A percentile compares a stretch with the other conserved stretches of the same genome.
phyloP scores from a whole-genome alignment of 2,797 vertebrate species.

The Hyperoplus lanceolatus region DNA sequence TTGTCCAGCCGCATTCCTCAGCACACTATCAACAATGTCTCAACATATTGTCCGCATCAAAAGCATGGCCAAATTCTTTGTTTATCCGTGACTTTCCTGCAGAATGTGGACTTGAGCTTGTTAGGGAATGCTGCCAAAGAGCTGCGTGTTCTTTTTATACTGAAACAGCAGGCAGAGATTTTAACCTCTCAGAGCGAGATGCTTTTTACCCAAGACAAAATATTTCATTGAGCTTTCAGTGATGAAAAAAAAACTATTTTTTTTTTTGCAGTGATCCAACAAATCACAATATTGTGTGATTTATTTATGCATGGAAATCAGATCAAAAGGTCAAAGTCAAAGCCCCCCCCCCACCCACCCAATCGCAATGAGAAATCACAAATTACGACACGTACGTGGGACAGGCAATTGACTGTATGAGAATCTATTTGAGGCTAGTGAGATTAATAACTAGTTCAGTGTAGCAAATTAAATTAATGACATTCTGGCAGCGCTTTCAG shows the following conservation, averaged over 20 bases:
- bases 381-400: conserved; percentile 69
- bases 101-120: conserved; percentile 62
- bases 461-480: conserved; percentile 72
- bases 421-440: conserved; percentile 71
- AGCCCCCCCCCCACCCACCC: conserved; percentile 36
- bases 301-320: conserved; percentile 61
- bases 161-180: conserved; percentile 77
- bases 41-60: conserved; percentile 69
- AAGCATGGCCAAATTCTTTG: conserved; percentile 62
- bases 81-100: conserved; percentile 52
- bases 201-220: conserved; percentile 60
- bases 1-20: conserved; percentile 68
- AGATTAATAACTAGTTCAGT: conserved; percentile 77
- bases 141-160: conserved; percentile 72
- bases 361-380: conserved; percentile 66
- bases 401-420: conserved; percentile 67
- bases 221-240: conserved; percentile 62
- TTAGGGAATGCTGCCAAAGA: conserved; percentile 66
- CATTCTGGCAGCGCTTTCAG: conserved; percentile 50
- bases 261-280: conserved; percentile 43
- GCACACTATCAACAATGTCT: conserved; percentile 66
- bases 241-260: conserved; percentile 36
- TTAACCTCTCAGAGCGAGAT: conserved; percentile 65
- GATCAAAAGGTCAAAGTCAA: conserved; percentile 55
- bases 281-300: conserved; percentile 69